Evolutionary conservation across 2,797 vertebrate species (phyloP), one percentile per base, ranked within the genome.

Genomic region (Rhinogobio ventralis): DNA sequence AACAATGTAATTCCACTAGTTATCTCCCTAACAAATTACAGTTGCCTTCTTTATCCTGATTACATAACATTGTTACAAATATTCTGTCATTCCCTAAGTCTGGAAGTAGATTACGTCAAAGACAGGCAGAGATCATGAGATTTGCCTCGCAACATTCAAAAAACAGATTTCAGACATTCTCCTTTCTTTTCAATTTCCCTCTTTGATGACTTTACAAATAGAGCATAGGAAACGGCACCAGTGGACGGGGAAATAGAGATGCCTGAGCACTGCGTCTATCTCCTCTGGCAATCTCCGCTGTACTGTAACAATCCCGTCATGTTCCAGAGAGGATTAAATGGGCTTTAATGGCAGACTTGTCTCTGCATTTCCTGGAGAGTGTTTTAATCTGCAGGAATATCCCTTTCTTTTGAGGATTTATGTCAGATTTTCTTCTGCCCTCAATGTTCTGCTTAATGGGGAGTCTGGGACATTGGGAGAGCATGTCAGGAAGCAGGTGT

Each of bases 201-300:
- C 30, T 81, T 57, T 80, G 69, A 82, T 51, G 64, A 64, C 53
- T 57, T 75, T 60, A 73, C 72, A 82, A 82, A 69, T 60, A 90
- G 88, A 81, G 86, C 91, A 78, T 75, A 90, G 89, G 90, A 89
- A 91, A 89, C 87, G 88, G 93, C 89, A 89, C 51, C 86, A 93
- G 87, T 90, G 91, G 92, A 91, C 90, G 85, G 90, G 86, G 90
- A 93, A 94, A 94, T 94, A 92, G 91, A 94, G 93, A 93, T 91
- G 89, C 91, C 90, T 94, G 92, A 92, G 92, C 93, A 91, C 91
- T 89, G 88, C 91, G 92, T 93, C 92, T 86, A 93, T 94, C 93
- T 93, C 89, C 79, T 89, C 87, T 89, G 83, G 85, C 69, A 80
- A 91, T 93, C 92, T 91, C 89, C 71, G 91, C 89, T 89, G 89